phyloP scores from a whole-genome alignment of 2,113 vertebrate genomes.

The Epinephelus moara region DNA sequence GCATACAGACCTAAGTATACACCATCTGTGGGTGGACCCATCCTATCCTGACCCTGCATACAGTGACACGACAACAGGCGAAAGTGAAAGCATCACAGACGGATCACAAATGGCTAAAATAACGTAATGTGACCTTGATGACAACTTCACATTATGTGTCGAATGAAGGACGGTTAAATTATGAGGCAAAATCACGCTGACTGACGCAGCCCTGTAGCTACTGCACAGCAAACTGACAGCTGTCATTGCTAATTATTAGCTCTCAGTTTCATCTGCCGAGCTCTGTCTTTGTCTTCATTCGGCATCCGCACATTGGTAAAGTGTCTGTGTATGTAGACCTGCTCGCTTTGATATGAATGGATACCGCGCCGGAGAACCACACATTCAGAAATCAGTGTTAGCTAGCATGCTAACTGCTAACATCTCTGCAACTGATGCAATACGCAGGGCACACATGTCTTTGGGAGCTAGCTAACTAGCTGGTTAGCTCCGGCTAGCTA shows the following conservation, averaged over 20 bases:
- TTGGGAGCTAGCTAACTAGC: not conserved
- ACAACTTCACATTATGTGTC: too few species aligned
- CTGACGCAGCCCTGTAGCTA: not conserved
- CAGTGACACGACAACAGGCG: rapidly evolving
- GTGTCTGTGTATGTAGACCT: not conserved
- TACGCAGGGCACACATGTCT: constrained; percentile 35
- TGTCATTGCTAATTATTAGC: not conserved
- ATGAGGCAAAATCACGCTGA: not conserved
- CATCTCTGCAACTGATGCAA: constrained; percentile 63
- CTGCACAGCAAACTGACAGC: constrained; percentile 27
- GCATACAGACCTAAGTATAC: not conserved
- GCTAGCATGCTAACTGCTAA: constrained; percentile 36
- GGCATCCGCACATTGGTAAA: rapidly evolving
- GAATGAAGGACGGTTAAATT: not conserved
- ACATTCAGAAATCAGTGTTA: not conserved
- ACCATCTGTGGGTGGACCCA: not conserved
- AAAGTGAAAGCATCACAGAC: not conserved
- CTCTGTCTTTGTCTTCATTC: not conserved
- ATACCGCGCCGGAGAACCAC: rapidly evolving
- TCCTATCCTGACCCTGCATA: not conserved
- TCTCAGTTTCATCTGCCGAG: rapidly evolving
- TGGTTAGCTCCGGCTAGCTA: not conserved
- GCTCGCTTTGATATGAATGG: rapidly evolving
- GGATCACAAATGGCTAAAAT: too few species aligned
- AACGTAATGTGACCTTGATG: too few species aligned